Conservation (phyloP, 1,140 invertebrate genomes). For the Amphibalanus amphitrite region DNA sequence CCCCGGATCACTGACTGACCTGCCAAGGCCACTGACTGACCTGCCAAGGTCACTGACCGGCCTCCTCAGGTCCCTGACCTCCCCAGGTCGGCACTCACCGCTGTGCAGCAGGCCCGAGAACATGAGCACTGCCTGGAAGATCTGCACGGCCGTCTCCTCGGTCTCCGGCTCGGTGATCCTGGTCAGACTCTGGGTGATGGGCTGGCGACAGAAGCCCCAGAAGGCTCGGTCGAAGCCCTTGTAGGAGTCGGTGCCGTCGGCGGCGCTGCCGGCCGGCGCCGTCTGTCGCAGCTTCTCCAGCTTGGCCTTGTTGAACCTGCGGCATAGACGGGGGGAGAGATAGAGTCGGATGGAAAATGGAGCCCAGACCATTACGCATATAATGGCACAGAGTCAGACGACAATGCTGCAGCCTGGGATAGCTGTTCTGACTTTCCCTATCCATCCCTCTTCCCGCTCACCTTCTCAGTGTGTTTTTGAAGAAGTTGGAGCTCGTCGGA, state of each 20-base stretch:
- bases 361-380: too few species aligned
- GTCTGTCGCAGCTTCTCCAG: slow-evolving; percentile 58
- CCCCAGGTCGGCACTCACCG: too few species aligned
- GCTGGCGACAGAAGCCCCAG: slow-evolving; percentile 74
- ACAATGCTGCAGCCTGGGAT: too few species aligned
- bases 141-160: slow-evolving; percentile 61
- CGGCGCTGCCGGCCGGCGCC: slow-evolving; percentile 22
- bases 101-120: slow-evolving; percentile 53
- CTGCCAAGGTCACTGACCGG: too few species aligned
- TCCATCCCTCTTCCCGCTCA: too few species aligned
- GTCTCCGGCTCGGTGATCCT: slow-evolving; percentile 61
- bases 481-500: slow-evolving; percentile 46
- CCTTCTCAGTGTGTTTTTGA: slow-evolving; percentile 68
- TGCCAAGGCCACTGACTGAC: too few species aligned
- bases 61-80: too few species aligned
- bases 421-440: too few species aligned
- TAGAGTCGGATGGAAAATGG: too few species aligned
- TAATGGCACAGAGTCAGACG: too few species aligned
- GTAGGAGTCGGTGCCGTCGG: slow-evolving; percentile 44
- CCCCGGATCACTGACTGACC: too few species aligned
- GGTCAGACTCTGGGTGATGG: slow-evolving; percentile 59
- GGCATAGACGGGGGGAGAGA: slow-evolving; percentile 9
- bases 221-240: slow-evolving; percentile 68
- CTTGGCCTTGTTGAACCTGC: slow-evolving; percentile 63
- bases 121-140: slow-evolving; percentile 39